phyloP scores from a whole-genome alignment of 2,797 vertebrate species.

The Carapus acus region DNA sequence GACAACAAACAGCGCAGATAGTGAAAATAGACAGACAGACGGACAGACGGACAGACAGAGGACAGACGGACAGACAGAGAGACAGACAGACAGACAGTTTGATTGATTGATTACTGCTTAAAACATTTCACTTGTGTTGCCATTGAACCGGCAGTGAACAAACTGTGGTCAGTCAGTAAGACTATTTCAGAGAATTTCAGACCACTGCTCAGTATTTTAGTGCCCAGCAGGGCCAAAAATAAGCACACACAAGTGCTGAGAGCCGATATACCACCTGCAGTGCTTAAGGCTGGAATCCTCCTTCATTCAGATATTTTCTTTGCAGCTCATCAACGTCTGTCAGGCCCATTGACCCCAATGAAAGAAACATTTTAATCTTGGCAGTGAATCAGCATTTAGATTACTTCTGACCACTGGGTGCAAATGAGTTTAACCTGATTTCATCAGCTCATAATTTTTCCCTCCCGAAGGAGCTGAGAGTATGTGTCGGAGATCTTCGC shows the following conservation, averaged over 20 bases:
- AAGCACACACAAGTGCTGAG: conserved; percentile 18
- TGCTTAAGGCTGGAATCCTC: conserved; percentile 16
- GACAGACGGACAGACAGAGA: too few relatives aligned
- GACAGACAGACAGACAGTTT: too few relatives aligned
- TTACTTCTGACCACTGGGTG: conserved; percentile 1
- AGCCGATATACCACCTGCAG: neutral
- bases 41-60: too few relatives aligned
- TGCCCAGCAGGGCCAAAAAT: conserved; percentile 16
- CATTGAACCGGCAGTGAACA: conserved; percentile 9
- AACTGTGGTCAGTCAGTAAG: neutral
- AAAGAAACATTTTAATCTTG: too few relatives aligned
- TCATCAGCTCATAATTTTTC: conserved; percentile 15
- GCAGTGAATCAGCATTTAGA: neutral
- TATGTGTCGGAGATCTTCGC: conserved; percentile 36
- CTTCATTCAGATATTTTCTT: conserved; percentile 9
- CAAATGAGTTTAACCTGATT: conserved; percentile 5
- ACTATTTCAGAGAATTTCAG: conserved; percentile 2
- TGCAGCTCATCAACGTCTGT: conserved; percentile 8
- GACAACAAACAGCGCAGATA: conserved; percentile 1
- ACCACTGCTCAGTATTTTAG: too few relatives aligned
- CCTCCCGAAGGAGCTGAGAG: conserved; percentile 17
- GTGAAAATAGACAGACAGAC: conserved; percentile 21
- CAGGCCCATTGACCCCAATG: conserved; percentile 1
- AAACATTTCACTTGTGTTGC: conserved; percentile 4
- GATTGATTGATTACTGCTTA: too few relatives aligned